Evolutionary conservation across 2,797 vertebrate species (phyloP).

Genomic region (Gymnoscopelus microlampas): DNA sequence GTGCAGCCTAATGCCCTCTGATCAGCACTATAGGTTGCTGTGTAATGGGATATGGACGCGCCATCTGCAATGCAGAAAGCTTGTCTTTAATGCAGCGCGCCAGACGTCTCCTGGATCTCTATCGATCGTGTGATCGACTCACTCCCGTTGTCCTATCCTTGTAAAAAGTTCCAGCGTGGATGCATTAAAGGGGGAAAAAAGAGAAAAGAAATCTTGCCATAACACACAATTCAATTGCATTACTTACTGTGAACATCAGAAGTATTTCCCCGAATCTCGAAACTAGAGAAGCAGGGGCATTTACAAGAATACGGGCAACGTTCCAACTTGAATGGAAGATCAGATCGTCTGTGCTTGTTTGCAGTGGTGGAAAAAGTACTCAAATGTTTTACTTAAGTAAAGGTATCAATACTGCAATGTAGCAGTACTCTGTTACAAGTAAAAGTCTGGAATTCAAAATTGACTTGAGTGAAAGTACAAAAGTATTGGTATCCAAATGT

Average conservation of each 20-base stretch:
- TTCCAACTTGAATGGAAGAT: too few relatives aligned
- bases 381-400: too few relatives aligned
- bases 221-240: conserved; percentile 9
- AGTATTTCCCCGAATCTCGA: too few relatives aligned
- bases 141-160: conserved; percentile 50
- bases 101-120: conserved; percentile 59
- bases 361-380: too few relatives aligned
- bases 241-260: conserved; percentile 3
- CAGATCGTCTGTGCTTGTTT: too few relatives aligned
- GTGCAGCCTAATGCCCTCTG: conserved; percentile 18
- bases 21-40: conserved; percentile 50
- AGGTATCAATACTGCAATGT: too few relatives aligned
- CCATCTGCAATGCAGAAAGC: conserved; percentile 76
- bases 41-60: conserved; percentile 61
- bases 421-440: too few relatives aligned
- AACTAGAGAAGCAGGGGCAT: too few relatives aligned
- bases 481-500: too few relatives aligned
- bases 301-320: too few relatives aligned
- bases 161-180: conserved; percentile 48
- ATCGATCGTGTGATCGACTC: conserved; percentile 71
- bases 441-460: too few relatives aligned
- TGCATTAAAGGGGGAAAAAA: conserved; percentile 41
- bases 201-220: conserved; percentile 4
- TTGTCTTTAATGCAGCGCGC: conserved; percentile 70
- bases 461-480: too few relatives aligned